phyloP scores from a whole-genome alignment of 1,140 invertebrate species.

The Leptinotarsa texana region DNA sequence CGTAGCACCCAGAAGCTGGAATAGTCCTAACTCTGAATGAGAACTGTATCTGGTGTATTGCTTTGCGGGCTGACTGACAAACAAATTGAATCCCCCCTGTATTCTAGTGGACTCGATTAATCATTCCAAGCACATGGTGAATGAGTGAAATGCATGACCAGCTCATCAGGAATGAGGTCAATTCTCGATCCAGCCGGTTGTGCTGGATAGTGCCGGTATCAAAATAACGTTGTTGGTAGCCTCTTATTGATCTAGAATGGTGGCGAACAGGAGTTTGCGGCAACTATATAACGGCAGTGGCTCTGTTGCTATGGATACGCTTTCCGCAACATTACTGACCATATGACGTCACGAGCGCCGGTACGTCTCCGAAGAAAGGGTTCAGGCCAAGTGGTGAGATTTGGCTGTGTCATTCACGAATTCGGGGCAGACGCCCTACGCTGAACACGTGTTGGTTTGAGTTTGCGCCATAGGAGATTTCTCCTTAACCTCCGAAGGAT shows the following conservation, averaged over 20 bases:
- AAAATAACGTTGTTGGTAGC: slow-evolving; percentile 14
- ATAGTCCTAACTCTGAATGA: too few species aligned
- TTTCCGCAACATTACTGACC: slow-evolving; percentile 51
- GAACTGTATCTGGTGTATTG: too few species aligned
- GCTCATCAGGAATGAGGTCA: background rate
- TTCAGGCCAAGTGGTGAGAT: slow-evolving; percentile 17
- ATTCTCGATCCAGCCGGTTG: slow-evolving; percentile 14
- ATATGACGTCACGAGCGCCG: slow-evolving; percentile 48
- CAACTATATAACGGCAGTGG: slow-evolving; percentile 36
- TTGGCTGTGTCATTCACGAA: slow-evolving; percentile 26
- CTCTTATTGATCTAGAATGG: slow-evolving; percentile 37
- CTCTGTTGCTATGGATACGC: slow-evolving; percentile 46
- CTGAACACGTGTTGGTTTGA: slow-evolving; percentile 21
- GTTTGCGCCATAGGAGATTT: slow-evolving; percentile 10
- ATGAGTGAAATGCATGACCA: background rate
- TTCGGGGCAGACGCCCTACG: slow-evolving; percentile 21
- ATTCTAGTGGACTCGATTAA: too few species aligned
- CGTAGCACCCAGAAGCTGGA: too few species aligned
- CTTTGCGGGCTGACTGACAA: too few species aligned
- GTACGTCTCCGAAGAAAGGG: slow-evolving; percentile 36
- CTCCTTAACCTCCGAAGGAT: slow-evolving; percentile 19
- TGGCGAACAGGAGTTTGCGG: slow-evolving; percentile 35
- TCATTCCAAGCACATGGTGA: background rate
- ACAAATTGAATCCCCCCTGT: too few species aligned
- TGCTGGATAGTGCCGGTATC: slow-evolving; percentile 17